These are phyloP conservation scores for Tenualosa ilisha DNA, from an alignment of 2,797 vertebrate genomes.

Conservation along the genomic window DNA sequence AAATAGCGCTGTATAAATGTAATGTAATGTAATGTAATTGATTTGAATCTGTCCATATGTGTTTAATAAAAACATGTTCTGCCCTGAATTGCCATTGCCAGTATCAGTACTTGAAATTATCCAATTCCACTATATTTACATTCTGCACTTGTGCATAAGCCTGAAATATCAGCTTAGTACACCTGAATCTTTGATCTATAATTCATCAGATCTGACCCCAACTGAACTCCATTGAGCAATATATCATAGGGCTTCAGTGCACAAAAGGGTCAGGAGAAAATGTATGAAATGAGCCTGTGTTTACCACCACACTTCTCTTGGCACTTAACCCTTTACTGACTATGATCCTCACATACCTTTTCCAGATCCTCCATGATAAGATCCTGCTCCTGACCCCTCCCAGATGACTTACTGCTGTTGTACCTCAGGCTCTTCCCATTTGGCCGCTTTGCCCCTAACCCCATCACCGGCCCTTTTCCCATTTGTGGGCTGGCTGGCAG, in stretches of 20 bases:
- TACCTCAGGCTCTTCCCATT: slow-evolving; percentile 54
- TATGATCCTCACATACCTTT: slow-evolving; percentile 66
- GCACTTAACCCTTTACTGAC: background rate
- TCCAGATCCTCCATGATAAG: slow-evolving; percentile 75
- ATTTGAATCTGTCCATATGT: no score
- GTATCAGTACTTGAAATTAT: no score
- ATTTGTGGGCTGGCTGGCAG: slow-evolving; percentile 61
- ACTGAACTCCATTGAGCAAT: no score
- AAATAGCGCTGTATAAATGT: no score
- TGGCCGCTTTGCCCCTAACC: slow-evolving; percentile 11
- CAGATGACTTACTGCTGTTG: slow-evolving; percentile 51
- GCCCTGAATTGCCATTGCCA: no score
- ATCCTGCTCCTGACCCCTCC: slow-evolving; percentile 67
- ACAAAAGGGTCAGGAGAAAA: background rate
- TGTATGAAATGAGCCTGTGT: background rate
- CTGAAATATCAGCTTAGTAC: background rate
- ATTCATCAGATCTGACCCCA: background rate
- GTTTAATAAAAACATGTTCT: no score
- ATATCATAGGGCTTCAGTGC: background rate
- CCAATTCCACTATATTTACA: background rate
- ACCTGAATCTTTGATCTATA: background rate
- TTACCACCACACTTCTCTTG: background rate
- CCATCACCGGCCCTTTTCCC: slow-evolving; percentile 25
- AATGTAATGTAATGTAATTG: no score
- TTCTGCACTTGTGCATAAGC: background rate